Evolutionary conservation across 2,888 invertebrate species (phyloP), one percentile per base, ranked within the genome.

Genomic region (Lacanobia wlatinum): DNA sequence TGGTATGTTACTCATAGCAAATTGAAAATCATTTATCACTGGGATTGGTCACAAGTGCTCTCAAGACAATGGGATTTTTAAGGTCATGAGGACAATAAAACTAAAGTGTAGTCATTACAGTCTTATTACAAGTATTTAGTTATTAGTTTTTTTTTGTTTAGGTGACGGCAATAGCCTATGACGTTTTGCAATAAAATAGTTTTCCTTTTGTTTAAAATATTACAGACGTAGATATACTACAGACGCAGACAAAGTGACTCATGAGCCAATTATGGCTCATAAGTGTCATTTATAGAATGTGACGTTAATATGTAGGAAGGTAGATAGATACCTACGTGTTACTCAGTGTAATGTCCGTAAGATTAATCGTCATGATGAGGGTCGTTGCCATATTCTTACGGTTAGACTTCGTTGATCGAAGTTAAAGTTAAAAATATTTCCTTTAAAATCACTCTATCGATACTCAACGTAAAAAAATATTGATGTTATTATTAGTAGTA

Each of bases 211-310:
- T 68, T 69, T 23, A 28, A 62, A 38, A 58, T 71, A 61, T 67
- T 38, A 52, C 58, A 59, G 72, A 71, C 63, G 64, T 64, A n/a
- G n/a, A n/a, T n/a, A 66, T 50, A 48, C 34, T n/a, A 43, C 50
- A 76, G 60, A 64, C 28, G 64, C 50, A 56, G 43, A 72, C 63
- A 64, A 21, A 50, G 43, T 79, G 71, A 78, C 60, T 83, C 78
- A 85, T 66, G 50, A 66, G 56, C 68, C 73, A 52, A 72, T 52
- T 64, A 28, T n/a, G 23, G n/a, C 23, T 10, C 6, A 14, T 59
- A 59, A 76, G 53, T 78, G 58, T 63, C 59, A 71, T 58, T 40
- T 66, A 58, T 53, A 43, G 67, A 40, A 21, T 18, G 46, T 78
- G 71, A 77, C 65, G 78, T 59, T 28, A 53, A 50, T 16, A 18